Evolutionary conservation across 2,113 vertebrate species (phyloP).

Genomic region (Pygoscelis antarcticus): DNA sequence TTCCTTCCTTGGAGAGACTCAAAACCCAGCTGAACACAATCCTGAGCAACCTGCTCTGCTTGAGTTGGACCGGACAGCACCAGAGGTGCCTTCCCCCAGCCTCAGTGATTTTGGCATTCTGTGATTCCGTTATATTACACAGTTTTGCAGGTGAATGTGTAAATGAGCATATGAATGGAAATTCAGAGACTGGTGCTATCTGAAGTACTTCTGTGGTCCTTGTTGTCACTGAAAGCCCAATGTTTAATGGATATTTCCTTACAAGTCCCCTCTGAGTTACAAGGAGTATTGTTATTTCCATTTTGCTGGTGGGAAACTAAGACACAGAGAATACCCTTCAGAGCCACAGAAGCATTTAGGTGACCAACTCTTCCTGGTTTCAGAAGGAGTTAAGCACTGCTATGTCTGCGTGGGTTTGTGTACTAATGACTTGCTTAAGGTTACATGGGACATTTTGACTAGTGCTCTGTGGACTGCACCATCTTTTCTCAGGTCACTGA

Average conservation of each 20-base stretch:
- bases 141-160: background rate
- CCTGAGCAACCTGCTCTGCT: background rate
- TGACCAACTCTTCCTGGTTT: background rate
- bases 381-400: background rate
- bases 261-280: background rate
- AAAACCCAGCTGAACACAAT: background rate
- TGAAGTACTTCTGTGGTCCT: background rate
- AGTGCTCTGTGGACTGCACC: background rate
- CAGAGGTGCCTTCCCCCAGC: background rate
- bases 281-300: accelerated
- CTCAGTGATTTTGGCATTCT: background rate
- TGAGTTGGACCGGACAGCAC: background rate
- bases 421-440: background rate
- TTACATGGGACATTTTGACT: background rate
- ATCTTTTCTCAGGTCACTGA: background rate
- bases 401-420: background rate
- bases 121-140: background rate
- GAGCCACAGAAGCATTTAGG: background rate
- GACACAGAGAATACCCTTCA: background rate
- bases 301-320: background rate
- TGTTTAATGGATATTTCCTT: background rate
- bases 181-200: background rate
- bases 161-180: background rate
- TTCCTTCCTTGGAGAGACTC: background rate
- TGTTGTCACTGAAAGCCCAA: background rate